These are phyloP conservation scores for Lycaena phlaeas DNA, from an alignment of 2,888 invertebrate genomes.

Conservation along the genomic window DNA sequence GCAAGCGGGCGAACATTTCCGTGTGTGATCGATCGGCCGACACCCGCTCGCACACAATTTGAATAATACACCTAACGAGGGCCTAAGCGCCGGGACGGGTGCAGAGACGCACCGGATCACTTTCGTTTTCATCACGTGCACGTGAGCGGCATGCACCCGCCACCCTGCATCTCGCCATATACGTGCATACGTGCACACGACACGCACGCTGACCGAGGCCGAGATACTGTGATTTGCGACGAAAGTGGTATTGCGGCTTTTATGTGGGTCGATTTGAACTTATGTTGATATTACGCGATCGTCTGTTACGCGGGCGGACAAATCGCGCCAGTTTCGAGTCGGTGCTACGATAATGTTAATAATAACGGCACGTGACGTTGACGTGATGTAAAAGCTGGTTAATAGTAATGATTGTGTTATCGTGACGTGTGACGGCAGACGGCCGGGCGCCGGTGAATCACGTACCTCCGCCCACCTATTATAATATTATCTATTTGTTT, in stretches of 20 bases:
- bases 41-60: slow-evolving; percentile 42
- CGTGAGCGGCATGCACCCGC: slow-evolving; percentile 62
- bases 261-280: slow-evolving; percentile 64
- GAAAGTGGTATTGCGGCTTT: slow-evolving; percentile 72
- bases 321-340: background rate
- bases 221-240: slow-evolving; percentile 70
- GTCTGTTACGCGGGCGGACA: slow-evolving; percentile 9
- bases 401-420: slow-evolving; percentile 27
- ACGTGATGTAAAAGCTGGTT: too few relatives aligned
- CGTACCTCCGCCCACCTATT: slow-evolving; percentile 61
- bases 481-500: slow-evolving; percentile 54
- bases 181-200: slow-evolving; percentile 66
- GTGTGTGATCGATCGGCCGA: slow-evolving; percentile 42
- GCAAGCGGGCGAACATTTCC: slow-evolving; percentile 23
- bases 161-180: slow-evolving; percentile 56
- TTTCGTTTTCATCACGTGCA: slow-evolving; percentile 57
- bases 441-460: slow-evolving; percentile 68
- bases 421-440: slow-evolving; percentile 69
- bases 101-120: slow-evolving; percentile 65
- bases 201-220: slow-evolving; percentile 70
- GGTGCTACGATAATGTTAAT: background rate
- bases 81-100: slow-evolving; percentile 50
- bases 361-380: too few relatives aligned
- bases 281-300: slow-evolving; percentile 50
- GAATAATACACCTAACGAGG: slow-evolving; percentile 63